Evolutionary conservation across 2,888 invertebrate genomes (phyloP).

Genomic region (Amitus sp.): DNA sequence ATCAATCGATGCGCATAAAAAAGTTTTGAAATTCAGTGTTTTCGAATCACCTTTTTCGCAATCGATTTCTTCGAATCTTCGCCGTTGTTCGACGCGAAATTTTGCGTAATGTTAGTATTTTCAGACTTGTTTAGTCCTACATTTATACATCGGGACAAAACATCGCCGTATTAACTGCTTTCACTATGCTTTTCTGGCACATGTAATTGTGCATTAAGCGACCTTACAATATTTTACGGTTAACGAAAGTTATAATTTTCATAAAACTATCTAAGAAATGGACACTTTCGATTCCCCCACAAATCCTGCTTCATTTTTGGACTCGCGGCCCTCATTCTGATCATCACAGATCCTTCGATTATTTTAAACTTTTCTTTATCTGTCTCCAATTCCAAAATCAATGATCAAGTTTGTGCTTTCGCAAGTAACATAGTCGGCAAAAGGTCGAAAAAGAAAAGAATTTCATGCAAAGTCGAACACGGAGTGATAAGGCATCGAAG

Average conservation of each 20-base stretch:
- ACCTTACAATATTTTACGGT: constrained; percentile 5
- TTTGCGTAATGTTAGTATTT: too few relatives aligned
- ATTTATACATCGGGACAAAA: constrained; percentile 7
- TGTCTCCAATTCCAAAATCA: constrained; percentile 13
- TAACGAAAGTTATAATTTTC: constrained; percentile 9
- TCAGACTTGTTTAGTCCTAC: too few relatives aligned
- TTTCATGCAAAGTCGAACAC: constrained; percentile 21
- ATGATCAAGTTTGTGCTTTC: background rate
- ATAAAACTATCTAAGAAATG: constrained; percentile 6
- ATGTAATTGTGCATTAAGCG: constrained; percentile 15
- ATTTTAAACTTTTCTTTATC: background rate
- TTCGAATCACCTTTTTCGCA: too few relatives aligned
- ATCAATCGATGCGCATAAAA: too few relatives aligned
- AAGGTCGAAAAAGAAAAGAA: constrained; percentile 20
- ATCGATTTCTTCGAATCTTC: too few relatives aligned
- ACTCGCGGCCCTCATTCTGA: too few relatives aligned
- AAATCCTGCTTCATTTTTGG: too few relatives aligned
- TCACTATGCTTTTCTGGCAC: constrained; percentile 25
- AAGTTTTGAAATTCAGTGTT: too few relatives aligned
- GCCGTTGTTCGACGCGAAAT: too few relatives aligned
- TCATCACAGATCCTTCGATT: too few relatives aligned
- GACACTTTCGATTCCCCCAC: constrained; percentile 18
- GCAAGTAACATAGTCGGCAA: too few relatives aligned
- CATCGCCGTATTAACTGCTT: constrained; percentile 4
- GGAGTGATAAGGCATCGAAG: background rate